Evolutionary conservation across 2,797 vertebrate species (phyloP).

Genomic region (Smutsia gigantea): DNA sequence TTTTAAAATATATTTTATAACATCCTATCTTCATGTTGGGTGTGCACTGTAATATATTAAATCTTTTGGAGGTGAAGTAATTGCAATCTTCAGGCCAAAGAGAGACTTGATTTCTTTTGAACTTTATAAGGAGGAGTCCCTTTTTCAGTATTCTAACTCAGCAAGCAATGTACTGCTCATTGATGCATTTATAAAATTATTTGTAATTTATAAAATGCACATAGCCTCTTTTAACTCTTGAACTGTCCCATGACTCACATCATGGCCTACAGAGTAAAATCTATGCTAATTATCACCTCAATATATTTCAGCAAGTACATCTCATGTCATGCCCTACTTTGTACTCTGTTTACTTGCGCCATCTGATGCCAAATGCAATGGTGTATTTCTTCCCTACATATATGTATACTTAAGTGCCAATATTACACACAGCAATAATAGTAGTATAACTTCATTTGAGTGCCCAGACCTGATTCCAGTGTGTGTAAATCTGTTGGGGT

Average conservation of each 20-base stretch:
- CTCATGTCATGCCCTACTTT: background rate
- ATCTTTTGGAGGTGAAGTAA: constrained; percentile 26
- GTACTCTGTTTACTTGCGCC: background rate
- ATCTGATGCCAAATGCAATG: too few species aligned
- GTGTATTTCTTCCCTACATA: too few species aligned
- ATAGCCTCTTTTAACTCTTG: background rate
- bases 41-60: background rate
- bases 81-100: background rate
- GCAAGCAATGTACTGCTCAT: background rate
- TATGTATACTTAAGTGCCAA: too few species aligned
- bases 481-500: too few species aligned
- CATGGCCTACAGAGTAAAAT: background rate
- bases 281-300: background rate
- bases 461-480: too few species aligned
- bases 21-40: background rate
- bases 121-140: background rate
- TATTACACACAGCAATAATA: too few species aligned
- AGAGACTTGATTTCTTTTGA: background rate
- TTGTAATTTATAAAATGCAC: background rate
- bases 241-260: background rate
- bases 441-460: too few species aligned
- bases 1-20: background rate
- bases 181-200: background rate
- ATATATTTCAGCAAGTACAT: background rate
- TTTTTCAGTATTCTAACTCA: background rate